Conservation (phyloP, 2,888 invertebrate species). For the Camptogramma bilineatum region DNA sequence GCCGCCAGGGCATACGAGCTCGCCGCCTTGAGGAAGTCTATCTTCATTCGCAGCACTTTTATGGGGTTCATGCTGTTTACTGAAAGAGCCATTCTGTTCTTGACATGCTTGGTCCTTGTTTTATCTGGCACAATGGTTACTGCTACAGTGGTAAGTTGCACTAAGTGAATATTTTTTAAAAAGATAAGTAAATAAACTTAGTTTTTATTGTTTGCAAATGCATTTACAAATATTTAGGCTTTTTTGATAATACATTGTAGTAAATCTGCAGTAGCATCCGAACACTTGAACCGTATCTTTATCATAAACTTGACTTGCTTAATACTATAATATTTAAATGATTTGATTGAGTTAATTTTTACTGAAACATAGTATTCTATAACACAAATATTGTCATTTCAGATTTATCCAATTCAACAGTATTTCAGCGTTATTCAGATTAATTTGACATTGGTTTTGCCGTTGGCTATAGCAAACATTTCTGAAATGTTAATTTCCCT, state of each 20-base stretch:
- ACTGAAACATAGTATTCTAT: not conserved
- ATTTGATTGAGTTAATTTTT: not conserved
- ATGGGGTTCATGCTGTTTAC: conserved; percentile 90
- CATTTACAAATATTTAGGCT: too few relatives aligned
- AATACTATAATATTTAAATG: too few relatives aligned
- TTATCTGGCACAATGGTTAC: conserved; percentile 68
- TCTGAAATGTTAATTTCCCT: conserved; percentile 86
- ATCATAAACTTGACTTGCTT: too few relatives aligned
- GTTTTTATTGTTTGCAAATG: too few relatives aligned
- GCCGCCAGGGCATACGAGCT: conserved; percentile 85
- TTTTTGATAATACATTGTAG: not conserved
- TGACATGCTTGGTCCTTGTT: conserved; percentile 80
- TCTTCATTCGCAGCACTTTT: conserved; percentile 87
- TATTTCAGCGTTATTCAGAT: conserved; percentile 85
- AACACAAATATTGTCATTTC: conserved; percentile 48
- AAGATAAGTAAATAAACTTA: too few relatives aligned
- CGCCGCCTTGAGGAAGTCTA: conserved; percentile 82
- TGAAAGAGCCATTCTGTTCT: conserved; percentile 89
- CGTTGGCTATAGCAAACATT: conserved; percentile 81
- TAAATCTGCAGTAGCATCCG: too few relatives aligned
- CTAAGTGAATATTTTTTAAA: not conserved
- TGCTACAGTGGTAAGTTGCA: conserved; percentile 64
- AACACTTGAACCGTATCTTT: too few relatives aligned
- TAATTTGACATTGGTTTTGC: conserved; percentile 85
- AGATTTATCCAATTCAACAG: conserved; percentile 86